Evolutionary conservation across 2,113 vertebrate genomes (phyloP), one percentile per base, ranked within the genome.

Genomic region (Cheirogaleus medius): DNA sequence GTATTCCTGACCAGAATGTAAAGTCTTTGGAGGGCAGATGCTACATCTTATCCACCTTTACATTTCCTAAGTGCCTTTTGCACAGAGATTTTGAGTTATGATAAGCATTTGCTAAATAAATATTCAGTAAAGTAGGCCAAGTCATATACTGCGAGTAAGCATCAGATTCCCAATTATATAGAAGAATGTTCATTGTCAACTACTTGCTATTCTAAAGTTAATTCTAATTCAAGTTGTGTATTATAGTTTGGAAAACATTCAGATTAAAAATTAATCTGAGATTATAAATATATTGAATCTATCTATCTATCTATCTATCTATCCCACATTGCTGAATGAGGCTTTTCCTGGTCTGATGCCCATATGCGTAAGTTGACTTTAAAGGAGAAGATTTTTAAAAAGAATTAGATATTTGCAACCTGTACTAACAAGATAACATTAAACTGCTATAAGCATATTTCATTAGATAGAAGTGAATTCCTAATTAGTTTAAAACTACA

Each of bases 371-470:
- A 82, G 25, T 32, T 92, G 58, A 77, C 21, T 44, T 94, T 73
- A 95, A 84, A 95, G 64, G 29, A 81, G 78, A 90, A 74, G n/a
- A 20, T 42, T 85, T 76, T 56, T 44, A 37, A 64, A 96, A 87
- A 81, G n/a, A 87, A 81, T 87, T 95, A 90, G 52, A 20, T 84
- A 77, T 90, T 94, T 94, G 56, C 42, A 20, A 54, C 86, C 68
- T 94, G 60, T 84, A 87, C 66, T 94, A 94, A 95, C 25, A 92
- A 94, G 87, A 95, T 95, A 92, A 94, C 21, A 47, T 88, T 98
- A 82, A 95, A 92, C 11, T 60, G 34, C 21, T 93, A 63, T 34
- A 47, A 95, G 82, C 89, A 91, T 87, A 81, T 95, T 91, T 90
- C 25, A 77, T 94, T 96, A 96, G 54, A 15, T 63, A 90, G 64